phyloP scores from a whole-genome alignment of 2,797 vertebrate species.

The Protonibea diacanthus region DNA sequence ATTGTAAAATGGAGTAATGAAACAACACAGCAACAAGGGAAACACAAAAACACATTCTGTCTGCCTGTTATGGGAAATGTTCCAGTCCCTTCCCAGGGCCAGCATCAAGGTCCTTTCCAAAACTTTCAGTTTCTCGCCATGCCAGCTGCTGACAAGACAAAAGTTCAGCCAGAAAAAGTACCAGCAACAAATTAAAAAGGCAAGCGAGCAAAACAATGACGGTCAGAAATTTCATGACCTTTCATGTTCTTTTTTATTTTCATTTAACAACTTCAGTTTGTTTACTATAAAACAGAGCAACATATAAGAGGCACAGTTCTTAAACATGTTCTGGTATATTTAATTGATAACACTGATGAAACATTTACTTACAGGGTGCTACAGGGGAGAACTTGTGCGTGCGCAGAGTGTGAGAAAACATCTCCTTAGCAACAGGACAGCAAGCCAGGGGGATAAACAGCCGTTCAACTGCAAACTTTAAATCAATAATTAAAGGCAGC shows the following conservation, averaged over 20 bases:
- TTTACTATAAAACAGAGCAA: constrained; percentile 17
- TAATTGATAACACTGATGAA: constrained; percentile 42
- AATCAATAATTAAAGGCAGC: constrained; percentile 61
- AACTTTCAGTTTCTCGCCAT: constrained; percentile 13
- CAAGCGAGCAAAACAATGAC: constrained; percentile 12
- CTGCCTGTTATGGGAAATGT: constrained; percentile 5
- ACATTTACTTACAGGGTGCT: constrained; percentile 6
- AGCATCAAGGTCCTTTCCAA: constrained; percentile 8
- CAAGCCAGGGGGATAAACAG: constrained; percentile 53
- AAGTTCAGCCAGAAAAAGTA: constrained; percentile 8
- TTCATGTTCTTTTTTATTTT: not conserved
- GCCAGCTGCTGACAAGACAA: constrained; percentile 29
- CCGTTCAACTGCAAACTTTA: constrained; percentile 33
- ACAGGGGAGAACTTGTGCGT: constrained; percentile 14
- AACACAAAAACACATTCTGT: constrained; percentile 22
- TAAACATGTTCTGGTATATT: constrained; percentile 28
- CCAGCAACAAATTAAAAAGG: not conserved
- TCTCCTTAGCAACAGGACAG: constrained; percentile 29
- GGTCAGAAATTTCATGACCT: not conserved
- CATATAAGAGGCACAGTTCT: constrained; percentile 9
- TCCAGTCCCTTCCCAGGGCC: not conserved
- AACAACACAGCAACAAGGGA: constrained; percentile 14
- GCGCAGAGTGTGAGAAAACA: constrained; percentile 31
- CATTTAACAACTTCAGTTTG: not conserved
- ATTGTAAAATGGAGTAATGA: not conserved